Evolutionary conservation across 2,888 invertebrate species (phyloP).

Genomic region (Galerucella nymphaeae): DNA sequence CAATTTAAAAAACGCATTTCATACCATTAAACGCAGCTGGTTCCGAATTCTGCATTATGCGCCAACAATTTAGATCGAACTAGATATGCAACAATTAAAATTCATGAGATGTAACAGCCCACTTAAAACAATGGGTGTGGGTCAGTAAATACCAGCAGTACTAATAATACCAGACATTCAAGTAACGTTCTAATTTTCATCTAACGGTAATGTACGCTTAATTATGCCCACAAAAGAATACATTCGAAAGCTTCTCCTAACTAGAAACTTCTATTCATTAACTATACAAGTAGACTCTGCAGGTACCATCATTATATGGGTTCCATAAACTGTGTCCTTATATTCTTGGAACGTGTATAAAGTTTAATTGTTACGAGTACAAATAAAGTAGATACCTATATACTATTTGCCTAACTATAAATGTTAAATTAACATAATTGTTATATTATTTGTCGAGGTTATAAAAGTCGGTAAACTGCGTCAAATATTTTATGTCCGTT

Average conservation of each 20-base stretch:
- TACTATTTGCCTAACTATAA: conserved; percentile 12
- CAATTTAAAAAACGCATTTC: background rate
- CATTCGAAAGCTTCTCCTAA: conserved; percentile 9
- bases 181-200: conserved; percentile 12
- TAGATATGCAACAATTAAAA: conserved; percentile 4
- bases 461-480: conserved; percentile 7
- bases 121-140: conserved; percentile 9
- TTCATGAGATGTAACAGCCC: conserved; percentile 7
- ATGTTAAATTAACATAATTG: conserved; percentile 8
- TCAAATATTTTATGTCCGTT: background rate
- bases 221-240: conserved; percentile 16
- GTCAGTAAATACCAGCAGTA: conserved; percentile 5
- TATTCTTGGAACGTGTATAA: conserved; percentile 8
- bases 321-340: conserved; percentile 5
- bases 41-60: background rate
- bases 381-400: conserved; percentile 5
- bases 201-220: conserved; percentile 11
- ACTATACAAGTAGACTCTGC: conserved; percentile 5
- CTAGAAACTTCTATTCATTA: conserved; percentile 13
- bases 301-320: conserved; percentile 24
- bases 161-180: background rate
- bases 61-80: conserved; percentile 5
- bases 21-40: conserved; percentile 3
- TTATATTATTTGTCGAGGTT: conserved; percentile 13
- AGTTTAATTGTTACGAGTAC: conserved; percentile 4